Evolutionary conservation across 2,113 vertebrate genomes (phyloP).

Genomic region (Asarcornis scutulata): DNA sequence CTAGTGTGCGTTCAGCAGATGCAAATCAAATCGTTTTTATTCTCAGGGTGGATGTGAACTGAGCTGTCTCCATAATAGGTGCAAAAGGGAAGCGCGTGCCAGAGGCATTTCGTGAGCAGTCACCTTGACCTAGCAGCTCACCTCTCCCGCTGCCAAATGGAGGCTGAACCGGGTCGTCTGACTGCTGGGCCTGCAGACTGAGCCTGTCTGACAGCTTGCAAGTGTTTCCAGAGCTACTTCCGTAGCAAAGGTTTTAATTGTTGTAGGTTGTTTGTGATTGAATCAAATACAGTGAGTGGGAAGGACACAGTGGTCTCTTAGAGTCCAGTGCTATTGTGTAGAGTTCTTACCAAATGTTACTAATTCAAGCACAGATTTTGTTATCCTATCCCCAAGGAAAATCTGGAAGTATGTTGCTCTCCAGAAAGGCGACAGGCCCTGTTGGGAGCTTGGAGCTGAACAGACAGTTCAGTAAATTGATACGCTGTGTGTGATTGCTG

Average conservation of each 20-base stretch:
- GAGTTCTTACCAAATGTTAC: conserved; percentile 51
- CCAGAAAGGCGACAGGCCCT: neutral
- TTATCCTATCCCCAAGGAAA: conserved; percentile 27
- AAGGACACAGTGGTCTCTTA: conserved; percentile 34
- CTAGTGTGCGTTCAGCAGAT: fast-evolving
- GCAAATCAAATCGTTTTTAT: neutral
- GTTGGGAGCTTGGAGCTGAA: neutral
- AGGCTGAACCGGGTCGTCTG: neutral
- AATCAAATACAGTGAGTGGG: neutral
- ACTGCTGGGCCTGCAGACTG: neutral
- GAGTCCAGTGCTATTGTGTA: neutral
- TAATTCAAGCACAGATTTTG: conserved; percentile 23
- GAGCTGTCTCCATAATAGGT: neutral
- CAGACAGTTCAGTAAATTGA: neutral
- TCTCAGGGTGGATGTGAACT: fast-evolving
- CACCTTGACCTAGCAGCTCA: neutral
- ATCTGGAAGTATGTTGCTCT: neutral
- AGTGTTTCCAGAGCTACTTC: neutral
- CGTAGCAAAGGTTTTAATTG: neutral
- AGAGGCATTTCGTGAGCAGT: neutral
- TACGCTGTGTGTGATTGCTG: neutral
- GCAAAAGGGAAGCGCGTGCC: neutral
- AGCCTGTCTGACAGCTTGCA: neutral
- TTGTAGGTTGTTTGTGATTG: neutral
- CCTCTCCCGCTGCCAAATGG: no score